Base-by-base conservation (phyloP, 2,888 invertebrate species). In the Globia sparganii region DNA sequence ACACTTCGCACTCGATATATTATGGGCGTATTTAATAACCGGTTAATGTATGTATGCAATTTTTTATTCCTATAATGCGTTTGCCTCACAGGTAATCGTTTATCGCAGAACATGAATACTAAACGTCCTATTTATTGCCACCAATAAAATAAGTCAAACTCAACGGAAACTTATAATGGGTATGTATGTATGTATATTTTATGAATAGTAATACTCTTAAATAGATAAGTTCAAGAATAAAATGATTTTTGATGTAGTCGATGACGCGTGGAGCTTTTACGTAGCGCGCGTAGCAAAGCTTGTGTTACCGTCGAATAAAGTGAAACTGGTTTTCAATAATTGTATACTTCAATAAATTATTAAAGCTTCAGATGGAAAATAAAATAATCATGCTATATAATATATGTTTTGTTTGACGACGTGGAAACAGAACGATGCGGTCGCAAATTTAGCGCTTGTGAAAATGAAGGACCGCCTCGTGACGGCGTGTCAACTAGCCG, bases 61-160 rank as follows among this genome's bases (percentile, higher is more conserved):
- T 92, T 92, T 92, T 91, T 91, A 89, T 85, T 80, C 70, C 77
- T 88, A 85, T 91, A 89, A 89, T 87, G 87, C 85, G 84, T 86
- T 85, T 83, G 87, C 86, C 84, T 85, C 79, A 80, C 88, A 84
- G 90, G 89, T 92, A 92, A 91, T 92, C 90, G 91, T 90, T 90
- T 90, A 91, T 90, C 89, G 89, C 87, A 85, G 84, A 86, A 81
- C 88, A 90, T 91, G 91, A 91, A 91, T 92, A 91, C 90, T 92
- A 92, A 91, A 89, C 86, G 88, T 91, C 87, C 90, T 91, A 91
- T 91, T 91, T 91, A 92, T 90, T 91, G 89, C 86, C 64, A 83
- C 83, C 87, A 86, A 87, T 89, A 89, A 90, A 87, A 84, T 86
- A 85, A 81, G 84, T 88, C 84, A 86, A 86, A 89, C 76, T 82